Evolutionary conservation across 92 coral and sea anemone species (phyloP).

Genomic region (Epizoanthus scotinus): DNA sequence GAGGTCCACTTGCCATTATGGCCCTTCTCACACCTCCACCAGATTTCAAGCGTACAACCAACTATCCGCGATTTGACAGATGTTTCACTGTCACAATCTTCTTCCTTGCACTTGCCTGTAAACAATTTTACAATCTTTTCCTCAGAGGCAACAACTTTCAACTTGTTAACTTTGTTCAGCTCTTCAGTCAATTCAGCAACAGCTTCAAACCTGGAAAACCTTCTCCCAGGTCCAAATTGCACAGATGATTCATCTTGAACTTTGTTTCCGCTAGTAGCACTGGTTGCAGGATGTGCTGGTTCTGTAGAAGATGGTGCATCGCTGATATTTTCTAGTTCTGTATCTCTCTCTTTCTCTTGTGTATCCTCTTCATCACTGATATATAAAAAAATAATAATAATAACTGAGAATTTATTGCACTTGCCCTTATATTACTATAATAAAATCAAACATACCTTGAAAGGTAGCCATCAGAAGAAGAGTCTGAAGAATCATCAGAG

Average conservation of each 20-base stretch:
- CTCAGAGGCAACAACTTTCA: neutral
- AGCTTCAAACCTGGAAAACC: too few relatives aligned
- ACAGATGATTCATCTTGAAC: neutral
- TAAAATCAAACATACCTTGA: neutral
- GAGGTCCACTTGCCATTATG: too few relatives aligned
- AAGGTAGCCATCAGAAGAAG: conserved; percentile 9
- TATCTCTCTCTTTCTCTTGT: neutral
- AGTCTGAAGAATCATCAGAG: conserved; percentile 11
- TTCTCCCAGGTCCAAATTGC: neutral
- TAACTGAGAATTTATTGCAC: too few relatives aligned
- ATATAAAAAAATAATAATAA: neutral
- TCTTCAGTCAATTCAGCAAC: neutral
- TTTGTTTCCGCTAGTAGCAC: neutral
- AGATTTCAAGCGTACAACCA: too few relatives aligned
- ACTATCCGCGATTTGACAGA: too few relatives aligned
- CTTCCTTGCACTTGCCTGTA: neutral
- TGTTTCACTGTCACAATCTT: too few relatives aligned
- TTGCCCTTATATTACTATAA: too few relatives aligned
- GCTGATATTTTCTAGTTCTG: neutral
- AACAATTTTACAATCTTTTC: conserved; percentile 1
- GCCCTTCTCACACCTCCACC: too few relatives aligned
- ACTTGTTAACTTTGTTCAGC: neutral
- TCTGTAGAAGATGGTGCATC: neutral
- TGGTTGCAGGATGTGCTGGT: neutral
- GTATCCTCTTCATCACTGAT: conserved; percentile 2